These are phyloP conservation scores for Progne subis DNA, from an alignment of 2,113 vertebrate species.

Conservation along the genomic window DNA sequence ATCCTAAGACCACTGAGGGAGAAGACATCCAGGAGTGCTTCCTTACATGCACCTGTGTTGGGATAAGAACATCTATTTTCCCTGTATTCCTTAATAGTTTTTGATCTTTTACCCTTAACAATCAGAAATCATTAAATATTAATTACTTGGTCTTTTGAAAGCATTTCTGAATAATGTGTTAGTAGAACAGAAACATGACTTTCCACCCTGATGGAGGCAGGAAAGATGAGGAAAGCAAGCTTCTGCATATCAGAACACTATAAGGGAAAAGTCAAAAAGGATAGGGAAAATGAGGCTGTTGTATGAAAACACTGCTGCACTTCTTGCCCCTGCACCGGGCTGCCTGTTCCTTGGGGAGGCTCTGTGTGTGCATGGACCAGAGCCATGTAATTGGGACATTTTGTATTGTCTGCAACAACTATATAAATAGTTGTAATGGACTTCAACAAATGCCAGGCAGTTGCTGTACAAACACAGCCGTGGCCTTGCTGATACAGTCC, in stretches of 20 bases:
- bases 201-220: not conserved
- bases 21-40: not conserved
- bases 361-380: not conserved
- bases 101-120: not conserved
- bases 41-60: not conserved
- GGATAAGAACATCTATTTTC: not conserved
- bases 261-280: not conserved
- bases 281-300: not conserved
- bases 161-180: not conserved
- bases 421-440: not conserved
- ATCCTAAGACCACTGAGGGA: not conserved
- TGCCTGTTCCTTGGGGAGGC: not conserved
- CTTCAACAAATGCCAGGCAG: not conserved
- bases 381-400: not conserved
- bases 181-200: not conserved
- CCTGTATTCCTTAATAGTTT: not conserved
- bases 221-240: not conserved
- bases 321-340: not conserved
- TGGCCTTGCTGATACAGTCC: not conserved
- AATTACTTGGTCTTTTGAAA: not conserved
- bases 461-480: not conserved
- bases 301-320: rapidly evolving
- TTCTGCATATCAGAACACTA: no score
- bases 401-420: not conserved
- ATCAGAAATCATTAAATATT: rapidly evolving